Conservation (phyloP, 1,140 invertebrate genomes). For the Venturia canescens region DNA sequence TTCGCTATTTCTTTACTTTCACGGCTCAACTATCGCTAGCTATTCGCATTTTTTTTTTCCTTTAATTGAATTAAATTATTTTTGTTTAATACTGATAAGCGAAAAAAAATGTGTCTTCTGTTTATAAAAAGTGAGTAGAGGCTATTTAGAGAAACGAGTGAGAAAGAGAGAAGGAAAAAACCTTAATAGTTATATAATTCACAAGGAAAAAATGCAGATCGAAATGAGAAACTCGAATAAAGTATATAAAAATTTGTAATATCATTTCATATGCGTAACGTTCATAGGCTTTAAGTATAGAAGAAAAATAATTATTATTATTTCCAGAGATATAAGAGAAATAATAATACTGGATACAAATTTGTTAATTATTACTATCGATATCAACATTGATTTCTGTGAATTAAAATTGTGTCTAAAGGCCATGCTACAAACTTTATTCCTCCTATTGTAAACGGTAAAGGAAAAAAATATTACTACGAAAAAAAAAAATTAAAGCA, state of each 20-base stretch:
- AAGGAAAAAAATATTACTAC: slow-evolving; percentile 63
- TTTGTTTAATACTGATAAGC: slow-evolving; percentile 47
- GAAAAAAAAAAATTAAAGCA: slow-evolving; percentile 63
- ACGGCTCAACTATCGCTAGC: slow-evolving; percentile 35
- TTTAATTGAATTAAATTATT: slow-evolving; percentile 17
- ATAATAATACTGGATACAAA: slow-evolving; percentile 44
- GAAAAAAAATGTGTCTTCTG: slow-evolving; percentile 47
- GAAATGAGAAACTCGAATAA: slow-evolving; percentile 43
- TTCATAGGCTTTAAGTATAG: slow-evolving; percentile 38
- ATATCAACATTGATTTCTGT: slow-evolving; percentile 56
- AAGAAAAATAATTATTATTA: slow-evolving; percentile 38
- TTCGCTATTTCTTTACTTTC: slow-evolving; percentile 21
- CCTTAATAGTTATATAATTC: slow-evolving; percentile 50
- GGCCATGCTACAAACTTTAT: slow-evolving; percentile 68
- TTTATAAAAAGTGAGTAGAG: slow-evolving; percentile 58
- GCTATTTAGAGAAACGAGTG: slow-evolving; percentile 54
- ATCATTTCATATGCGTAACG: slow-evolving; percentile 37
- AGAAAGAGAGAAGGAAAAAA: slow-evolving; percentile 55
- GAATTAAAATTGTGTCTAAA: slow-evolving; percentile 62
- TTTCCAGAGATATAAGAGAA: slow-evolving; percentile 42
- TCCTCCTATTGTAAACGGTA: slow-evolving; percentile 68
- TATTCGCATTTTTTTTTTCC: slow-evolving; percentile 1
- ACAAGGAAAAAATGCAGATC: slow-evolving; percentile 40
- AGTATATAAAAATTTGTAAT: slow-evolving; percentile 48
- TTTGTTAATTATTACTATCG: slow-evolving; percentile 53